A percentile compares a stretch with the other conserved stretches of the same genome.
phyloP scores from a whole-genome alignment of 2,797 vertebrate genomes.

The Tangara arthus region DNA sequence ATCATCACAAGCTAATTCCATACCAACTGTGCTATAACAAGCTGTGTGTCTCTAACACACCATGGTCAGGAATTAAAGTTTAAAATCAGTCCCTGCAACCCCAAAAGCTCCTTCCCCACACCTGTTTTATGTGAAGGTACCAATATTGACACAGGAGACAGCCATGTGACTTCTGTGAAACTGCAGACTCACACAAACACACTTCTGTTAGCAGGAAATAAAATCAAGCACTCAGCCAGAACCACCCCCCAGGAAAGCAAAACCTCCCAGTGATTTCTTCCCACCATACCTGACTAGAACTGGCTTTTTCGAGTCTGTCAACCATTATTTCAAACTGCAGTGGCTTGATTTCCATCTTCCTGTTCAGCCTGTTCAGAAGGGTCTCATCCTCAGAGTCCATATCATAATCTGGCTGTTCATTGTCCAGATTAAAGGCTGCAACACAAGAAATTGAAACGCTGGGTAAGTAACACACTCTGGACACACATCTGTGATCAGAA shows the following conservation, averaged over 20 bases:
- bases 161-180: not conserved
- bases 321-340: slow-evolving; percentile 95
- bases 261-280: not conserved
- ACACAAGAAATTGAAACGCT: not conserved
- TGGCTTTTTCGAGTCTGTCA: slow-evolving; percentile 92
- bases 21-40: not conserved
- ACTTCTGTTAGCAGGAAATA: not conserved
- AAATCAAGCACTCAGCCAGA: not conserved
- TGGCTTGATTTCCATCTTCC: slow-evolving; percentile 92
- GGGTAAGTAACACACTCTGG: not conserved
- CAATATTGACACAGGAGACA: not conserved
- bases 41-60: not conserved
- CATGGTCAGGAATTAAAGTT: not conserved
- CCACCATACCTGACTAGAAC: slow-evolving; percentile 87
- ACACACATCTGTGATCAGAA: not conserved
- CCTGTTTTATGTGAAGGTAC: not conserved
- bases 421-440: slow-evolving; percentile 88
- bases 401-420: slow-evolving; percentile 92
- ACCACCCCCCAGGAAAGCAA: not conserved
- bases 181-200: not conserved
- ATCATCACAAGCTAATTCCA: not conserved
- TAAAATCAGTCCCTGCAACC: not conserved
- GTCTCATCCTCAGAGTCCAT: slow-evolving; percentile 96
- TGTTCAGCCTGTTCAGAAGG: slow-evolving; percentile 88
- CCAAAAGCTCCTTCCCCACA: not conserved